phyloP scores from a whole-genome alignment of 30 jellyfish, hydroid and myxozoan species.

The Cassiopea andromeda region DNA sequence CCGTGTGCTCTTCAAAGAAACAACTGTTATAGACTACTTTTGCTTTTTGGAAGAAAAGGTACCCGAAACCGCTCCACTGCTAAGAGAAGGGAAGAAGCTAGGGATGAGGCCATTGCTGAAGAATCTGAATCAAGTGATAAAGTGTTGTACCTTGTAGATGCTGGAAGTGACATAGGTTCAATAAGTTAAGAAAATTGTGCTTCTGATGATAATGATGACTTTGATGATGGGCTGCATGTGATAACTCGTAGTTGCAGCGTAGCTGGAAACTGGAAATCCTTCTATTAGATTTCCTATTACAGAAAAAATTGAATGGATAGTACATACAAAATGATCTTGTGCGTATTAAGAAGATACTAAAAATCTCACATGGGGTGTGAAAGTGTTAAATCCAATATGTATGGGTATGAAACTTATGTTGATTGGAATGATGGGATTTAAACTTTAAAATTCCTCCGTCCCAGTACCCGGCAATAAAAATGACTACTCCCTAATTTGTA shows the following conservation, averaged over 20 bases:
- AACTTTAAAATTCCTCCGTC: neutral
- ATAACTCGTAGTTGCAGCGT: constrained; percentile 1
- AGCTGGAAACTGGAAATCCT: neutral
- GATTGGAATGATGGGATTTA: neutral
- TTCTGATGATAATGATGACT: neutral
- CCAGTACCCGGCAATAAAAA: neutral
- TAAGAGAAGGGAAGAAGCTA: no score
- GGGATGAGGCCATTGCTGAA: neutral
- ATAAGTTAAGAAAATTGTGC: neutral
- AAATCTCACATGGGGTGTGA: neutral
- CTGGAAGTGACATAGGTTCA: neutral
- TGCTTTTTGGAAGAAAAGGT: no score
- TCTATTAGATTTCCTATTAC: neutral
- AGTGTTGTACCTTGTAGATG: constrained; percentile 1
- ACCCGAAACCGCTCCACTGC: no score
- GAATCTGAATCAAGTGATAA: neutral
- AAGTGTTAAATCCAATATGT: neutral
- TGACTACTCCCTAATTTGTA: no score
- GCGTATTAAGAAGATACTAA: neutral
- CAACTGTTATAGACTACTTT: neutral
- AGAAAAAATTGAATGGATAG: neutral
- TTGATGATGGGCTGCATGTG: neutral
- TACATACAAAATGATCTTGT: neutral
- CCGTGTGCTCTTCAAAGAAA: neutral
- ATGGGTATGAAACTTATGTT: neutral